These are phyloP conservation scores for Clostera curtula DNA, from an alignment of 2,888 invertebrate genomes.

Conservation along the genomic window DNA sequence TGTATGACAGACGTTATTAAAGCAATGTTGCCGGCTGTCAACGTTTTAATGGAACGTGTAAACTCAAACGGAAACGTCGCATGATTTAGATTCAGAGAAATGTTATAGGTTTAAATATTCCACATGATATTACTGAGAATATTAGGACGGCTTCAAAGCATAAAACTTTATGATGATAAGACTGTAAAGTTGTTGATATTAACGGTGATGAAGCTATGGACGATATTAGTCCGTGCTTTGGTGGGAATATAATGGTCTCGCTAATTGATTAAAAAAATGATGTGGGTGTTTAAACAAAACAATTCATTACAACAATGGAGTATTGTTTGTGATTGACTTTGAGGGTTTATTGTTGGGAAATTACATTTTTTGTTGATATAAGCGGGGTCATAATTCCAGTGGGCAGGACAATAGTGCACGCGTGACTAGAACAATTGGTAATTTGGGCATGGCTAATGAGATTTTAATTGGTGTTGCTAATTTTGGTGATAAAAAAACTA, in stretches of 20 bases:
- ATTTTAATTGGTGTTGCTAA: slow-evolving; percentile 17
- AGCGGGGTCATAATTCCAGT: slow-evolving; percentile 34
- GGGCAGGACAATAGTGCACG: slow-evolving; percentile 33
- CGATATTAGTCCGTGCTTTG: too few relatives aligned
- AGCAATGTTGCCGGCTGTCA: slow-evolving; percentile 40
- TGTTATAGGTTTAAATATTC: slow-evolving; percentile 37
- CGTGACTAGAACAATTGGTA: slow-evolving; percentile 23
- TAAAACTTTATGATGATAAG: slow-evolving; percentile 17
- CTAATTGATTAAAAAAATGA: slow-evolving; percentile 39
- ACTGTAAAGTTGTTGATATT: slow-evolving; percentile 1
- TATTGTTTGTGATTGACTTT: slow-evolving; percentile 57
- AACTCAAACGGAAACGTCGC: slow-evolving; percentile 51
- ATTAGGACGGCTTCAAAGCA: slow-evolving; percentile 11
- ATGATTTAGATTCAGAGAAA: slow-evolving; percentile 50
- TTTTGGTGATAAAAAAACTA: slow-evolving; percentile 7
- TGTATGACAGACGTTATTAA: slow-evolving; percentile 51
- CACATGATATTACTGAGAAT: slow-evolving; percentile 31
- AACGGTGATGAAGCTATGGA: too few relatives aligned
- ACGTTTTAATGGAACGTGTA: slow-evolving; percentile 50
- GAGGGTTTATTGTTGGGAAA: slow-evolving; percentile 45
- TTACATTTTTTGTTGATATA: slow-evolving; percentile 37
- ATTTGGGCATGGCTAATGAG: slow-evolving; percentile 15
- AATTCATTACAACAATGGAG: slow-evolving; percentile 58
- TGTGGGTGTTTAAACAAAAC: slow-evolving; percentile 64
- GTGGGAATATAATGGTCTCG: slow-evolving; percentile 16